Conservation (phyloP, 2,888 invertebrate species). For the Drosophila ustulata region DNA sequence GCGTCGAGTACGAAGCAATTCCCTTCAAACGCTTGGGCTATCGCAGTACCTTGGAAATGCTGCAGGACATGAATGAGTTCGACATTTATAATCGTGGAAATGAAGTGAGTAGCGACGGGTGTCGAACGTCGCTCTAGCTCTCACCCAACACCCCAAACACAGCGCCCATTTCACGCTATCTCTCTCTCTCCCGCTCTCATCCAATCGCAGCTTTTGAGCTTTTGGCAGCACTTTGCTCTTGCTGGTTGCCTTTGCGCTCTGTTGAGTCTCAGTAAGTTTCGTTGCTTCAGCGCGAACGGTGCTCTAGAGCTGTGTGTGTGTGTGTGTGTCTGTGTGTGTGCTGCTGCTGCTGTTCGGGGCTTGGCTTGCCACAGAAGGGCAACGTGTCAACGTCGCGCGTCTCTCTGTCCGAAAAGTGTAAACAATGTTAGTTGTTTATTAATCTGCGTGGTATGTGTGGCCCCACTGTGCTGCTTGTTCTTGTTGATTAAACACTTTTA, state of each 20-base stretch:
- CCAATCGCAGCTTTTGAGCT: conserved; percentile 51
- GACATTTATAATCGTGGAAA: conserved; percentile 81
- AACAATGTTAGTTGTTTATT: conserved; percentile 68
- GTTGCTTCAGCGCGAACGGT: conserved; percentile 59
- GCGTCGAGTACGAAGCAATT: conserved; percentile 88
- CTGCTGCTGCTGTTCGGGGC: conserved; percentile 45
- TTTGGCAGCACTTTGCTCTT: conserved; percentile 31
- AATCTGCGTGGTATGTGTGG: conserved; percentile 25
- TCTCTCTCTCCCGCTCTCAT: neutral
- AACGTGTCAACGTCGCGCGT: conserved; percentile 66
- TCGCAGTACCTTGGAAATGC: conserved; percentile 87
- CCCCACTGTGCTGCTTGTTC: conserved; percentile 16
- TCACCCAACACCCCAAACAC: conserved; percentile 14
- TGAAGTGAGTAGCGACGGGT: conserved; percentile 45
- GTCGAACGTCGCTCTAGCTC: too few relatives aligned
- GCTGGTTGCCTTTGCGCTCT: conserved; percentile 18
- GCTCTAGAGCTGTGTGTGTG: conserved; percentile 27
- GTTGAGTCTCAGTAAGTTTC: conserved; percentile 56
- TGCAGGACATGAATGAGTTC: conserved; percentile 87
- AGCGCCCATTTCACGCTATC: conserved; percentile 15
- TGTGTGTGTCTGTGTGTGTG: conserved; percentile 32
- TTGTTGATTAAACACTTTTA: conserved; percentile 54
- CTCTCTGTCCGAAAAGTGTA: conserved; percentile 60
- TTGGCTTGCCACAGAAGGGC: conserved; percentile 68
- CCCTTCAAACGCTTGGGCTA: conserved; percentile 88